A percentile compares a stretch with the other conserved stretches of the same genome.
Conservation (phyloP, 2,888 invertebrate genomes). For the Smittia aterrima region DNA sequence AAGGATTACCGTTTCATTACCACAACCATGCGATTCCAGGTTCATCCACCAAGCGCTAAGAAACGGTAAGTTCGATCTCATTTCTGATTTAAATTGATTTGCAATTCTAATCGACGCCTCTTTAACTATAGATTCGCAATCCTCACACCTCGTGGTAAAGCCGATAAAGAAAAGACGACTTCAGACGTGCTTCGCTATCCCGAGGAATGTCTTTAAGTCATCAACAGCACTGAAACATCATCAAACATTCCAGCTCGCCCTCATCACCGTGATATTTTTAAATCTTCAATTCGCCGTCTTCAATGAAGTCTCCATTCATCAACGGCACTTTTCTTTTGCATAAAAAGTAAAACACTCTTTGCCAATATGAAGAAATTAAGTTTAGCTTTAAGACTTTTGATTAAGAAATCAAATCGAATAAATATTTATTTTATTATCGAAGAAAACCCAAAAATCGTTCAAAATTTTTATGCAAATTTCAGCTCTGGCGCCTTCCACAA, state of each 20-base stretch:
- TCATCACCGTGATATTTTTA: slow-evolving; percentile 30
- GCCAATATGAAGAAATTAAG: too few relatives aligned
- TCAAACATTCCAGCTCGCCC: background rate
- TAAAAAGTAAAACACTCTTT: too few relatives aligned
- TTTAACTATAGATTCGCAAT: slow-evolving; percentile 26
- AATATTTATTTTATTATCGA: too few relatives aligned
- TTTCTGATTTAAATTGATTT: background rate
- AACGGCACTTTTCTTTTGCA: too few relatives aligned
- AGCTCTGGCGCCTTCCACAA: too few relatives aligned
- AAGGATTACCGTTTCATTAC: slow-evolving; percentile 38
- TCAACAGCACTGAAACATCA: background rate
- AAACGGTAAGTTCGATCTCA: slow-evolving; percentile 12
- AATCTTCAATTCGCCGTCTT: background rate
- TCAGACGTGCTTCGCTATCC: slow-evolving; percentile 33
- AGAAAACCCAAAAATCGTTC: too few relatives aligned
- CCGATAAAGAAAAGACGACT: slow-evolving; percentile 25
- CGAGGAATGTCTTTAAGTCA: slow-evolving; percentile 25
- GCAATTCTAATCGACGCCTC: background rate
- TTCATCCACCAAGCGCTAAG: slow-evolving; percentile 22
- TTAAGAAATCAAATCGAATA: too few relatives aligned
- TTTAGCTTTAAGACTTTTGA: too few relatives aligned
- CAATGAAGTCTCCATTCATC: background rate
- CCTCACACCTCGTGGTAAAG: slow-evolving; percentile 19
- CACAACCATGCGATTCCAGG: slow-evolving; percentile 31
- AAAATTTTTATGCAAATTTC: too few relatives aligned